Evolutionary conservation across 2,888 invertebrate genomes (phyloP), one percentile per base, ranked within the genome.

Genomic region (Aelia acuminata): DNA sequence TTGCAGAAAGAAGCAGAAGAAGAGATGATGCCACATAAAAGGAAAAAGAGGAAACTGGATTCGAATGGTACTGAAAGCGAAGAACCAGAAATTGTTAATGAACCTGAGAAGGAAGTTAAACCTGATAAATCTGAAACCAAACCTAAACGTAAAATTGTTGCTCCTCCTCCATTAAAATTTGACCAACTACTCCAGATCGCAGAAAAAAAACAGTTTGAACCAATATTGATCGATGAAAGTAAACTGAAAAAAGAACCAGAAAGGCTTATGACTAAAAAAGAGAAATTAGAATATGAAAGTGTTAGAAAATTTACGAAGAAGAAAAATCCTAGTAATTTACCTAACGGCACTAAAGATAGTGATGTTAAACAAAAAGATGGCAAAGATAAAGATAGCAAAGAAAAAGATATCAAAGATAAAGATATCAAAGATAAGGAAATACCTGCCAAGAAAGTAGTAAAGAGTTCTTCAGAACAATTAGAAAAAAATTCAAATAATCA

Each of bases 191-290:
- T 98, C 5, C 96, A 97, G 92, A 93, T 97, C 13, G 97, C 97
- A 0, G 96, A 96, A 91, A 95, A 96, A 91, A 97, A 97, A 91
- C 97, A 97, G 90, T 94, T 94, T 92, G 96, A 97, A 91, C 97
- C 97, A 0, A 92, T 97, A 3, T 93, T 95, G 48, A 92, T 95
- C 89, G 94, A 94, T 90, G 92, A 92, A 39, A 94, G 94, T 91
- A 92, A 93, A 89, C 93, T 94, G 11, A 92, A 92, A 89, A 93
- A 93, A 35, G 95, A 95, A 89, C 93, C 94, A 0, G 96, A 96
- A 90, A 93, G 96, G 80, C 93, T 95, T 20, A 94, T 97, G 93
- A 97, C 97, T 0, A 96, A 96, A 90, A 96, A 95, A 90, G 97
- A 98, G 91, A 96, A 94, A 91, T 93, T 93, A 84, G 96, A 97